Conservation (phyloP, 2,888 invertebrate genomes). For the Clivina fossor region DNA sequence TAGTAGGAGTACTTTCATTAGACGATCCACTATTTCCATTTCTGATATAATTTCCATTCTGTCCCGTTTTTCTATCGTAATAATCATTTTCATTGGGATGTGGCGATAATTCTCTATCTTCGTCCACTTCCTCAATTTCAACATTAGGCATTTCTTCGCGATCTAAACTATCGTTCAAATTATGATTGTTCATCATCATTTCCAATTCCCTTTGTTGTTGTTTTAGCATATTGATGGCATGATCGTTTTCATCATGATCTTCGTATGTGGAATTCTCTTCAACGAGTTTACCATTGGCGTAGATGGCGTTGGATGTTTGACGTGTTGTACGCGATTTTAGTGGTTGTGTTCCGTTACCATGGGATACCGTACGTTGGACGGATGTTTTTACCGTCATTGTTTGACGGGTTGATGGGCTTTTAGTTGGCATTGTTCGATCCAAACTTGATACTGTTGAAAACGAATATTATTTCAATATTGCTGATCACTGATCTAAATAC, state of each 20-base stretch:
- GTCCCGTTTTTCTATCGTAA: conserved; percentile 9
- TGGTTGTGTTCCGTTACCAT: conserved; percentile 42
- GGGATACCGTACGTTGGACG: conserved; percentile 39
- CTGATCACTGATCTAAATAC: too few relatives aligned
- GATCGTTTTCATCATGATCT: conserved; percentile 36
- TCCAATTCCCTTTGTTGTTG: conserved; percentile 48
- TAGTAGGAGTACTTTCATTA: conserved; percentile 13
- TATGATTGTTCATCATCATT: conserved; percentile 53
- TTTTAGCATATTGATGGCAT: conserved; percentile 26
- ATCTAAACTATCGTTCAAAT: conserved; percentile 51
- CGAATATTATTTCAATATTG: too few relatives aligned
- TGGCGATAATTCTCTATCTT: conserved; percentile 35
- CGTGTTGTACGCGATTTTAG: conserved; percentile 28
- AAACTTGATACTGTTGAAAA: conserved; percentile 20
- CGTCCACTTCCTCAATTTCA: conserved; percentile 46
- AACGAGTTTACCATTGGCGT: conserved; percentile 14
- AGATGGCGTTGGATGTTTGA: conserved; percentile 9
- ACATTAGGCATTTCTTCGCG: conserved; percentile 54
- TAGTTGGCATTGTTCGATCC: conserved; percentile 5
- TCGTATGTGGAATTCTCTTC: conserved; percentile 28
- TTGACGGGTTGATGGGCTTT: conserved; percentile 7
- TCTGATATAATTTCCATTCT: conserved; percentile 11
- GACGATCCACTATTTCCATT: conserved; percentile 12
- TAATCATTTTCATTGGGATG: conserved; percentile 20
- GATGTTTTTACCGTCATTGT: conserved; percentile 6